phyloP scores from a whole-genome alignment of 2,797 vertebrate species.

The Alca torda region DNA sequence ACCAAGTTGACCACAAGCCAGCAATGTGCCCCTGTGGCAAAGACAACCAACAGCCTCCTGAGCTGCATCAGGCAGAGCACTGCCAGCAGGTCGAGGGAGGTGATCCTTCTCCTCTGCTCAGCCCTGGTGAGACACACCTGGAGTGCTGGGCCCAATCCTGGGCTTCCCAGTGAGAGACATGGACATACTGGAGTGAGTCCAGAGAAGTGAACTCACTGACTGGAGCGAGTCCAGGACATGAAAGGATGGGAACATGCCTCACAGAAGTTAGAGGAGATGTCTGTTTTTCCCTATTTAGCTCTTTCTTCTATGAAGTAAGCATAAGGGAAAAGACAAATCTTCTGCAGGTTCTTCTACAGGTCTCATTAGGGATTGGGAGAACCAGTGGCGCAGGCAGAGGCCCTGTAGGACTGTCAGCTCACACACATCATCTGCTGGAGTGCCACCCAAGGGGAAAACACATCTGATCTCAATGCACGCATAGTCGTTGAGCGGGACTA shows the following conservation, averaged over 20 bases:
- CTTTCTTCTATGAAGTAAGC: not conserved
- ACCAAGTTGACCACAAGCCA: not conserved
- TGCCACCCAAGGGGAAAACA: not conserved
- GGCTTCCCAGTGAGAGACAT: not conserved
- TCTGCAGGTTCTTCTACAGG: not conserved
- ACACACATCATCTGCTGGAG: not conserved
- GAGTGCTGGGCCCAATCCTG: not conserved
- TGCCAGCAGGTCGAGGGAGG: not conserved
- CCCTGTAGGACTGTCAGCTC: not conserved
- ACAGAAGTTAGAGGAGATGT: not conserved
- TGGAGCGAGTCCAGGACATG: not conserved
- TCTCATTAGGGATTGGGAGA: not conserved
- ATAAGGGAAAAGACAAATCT: not conserved
- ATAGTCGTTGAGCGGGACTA: not conserved
- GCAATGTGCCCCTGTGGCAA: not conserved
- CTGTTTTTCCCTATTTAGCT: not conserved
- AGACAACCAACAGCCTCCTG: not conserved
- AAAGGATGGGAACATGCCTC: not conserved
- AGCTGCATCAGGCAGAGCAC: not conserved
- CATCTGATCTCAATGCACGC: not conserved
- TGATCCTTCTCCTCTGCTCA: not conserved
- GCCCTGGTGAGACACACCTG: not conserved
- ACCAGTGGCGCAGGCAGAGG: not conserved
- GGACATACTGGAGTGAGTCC: not conserved
- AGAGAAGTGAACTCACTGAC: not conserved